These are phyloP conservation scores for Anadara kagoshimensis DNA, from an alignment of 1,140 invertebrate species.

Conservation along the genomic window DNA sequence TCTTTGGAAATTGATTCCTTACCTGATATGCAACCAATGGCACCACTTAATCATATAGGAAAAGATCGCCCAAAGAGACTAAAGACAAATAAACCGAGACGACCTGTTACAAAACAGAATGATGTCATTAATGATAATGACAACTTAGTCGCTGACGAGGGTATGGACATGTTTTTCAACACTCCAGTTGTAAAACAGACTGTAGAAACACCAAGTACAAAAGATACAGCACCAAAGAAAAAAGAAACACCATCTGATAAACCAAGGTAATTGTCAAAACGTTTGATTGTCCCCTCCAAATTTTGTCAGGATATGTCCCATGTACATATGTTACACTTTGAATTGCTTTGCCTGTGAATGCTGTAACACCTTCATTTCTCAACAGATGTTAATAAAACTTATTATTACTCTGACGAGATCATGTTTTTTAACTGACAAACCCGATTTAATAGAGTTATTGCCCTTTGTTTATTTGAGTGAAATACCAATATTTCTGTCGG, in stretches of 20 bases:
- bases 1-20: not conserved
- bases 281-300: too few relatives aligned
- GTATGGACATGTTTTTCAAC: conserved; percentile 12
- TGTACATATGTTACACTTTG: too few relatives aligned
- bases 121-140: not conserved
- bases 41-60: not conserved
- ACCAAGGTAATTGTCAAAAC: not conserved
- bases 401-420: too few relatives aligned
- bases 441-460: too few relatives aligned
- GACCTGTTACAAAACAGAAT: not conserved
- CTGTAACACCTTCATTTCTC: not conserved
- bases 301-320: too few relatives aligned
- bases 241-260: not conserved
- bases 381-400: too few relatives aligned
- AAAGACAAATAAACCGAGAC: not conserved
- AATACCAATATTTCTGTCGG: too few relatives aligned
- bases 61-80: conserved; percentile 5
- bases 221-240: not conserved
- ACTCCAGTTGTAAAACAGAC: not conserved
- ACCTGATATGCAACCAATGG: not conserved
- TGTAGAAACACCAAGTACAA: not conserved
- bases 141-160: not conserved
- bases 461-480: too few relatives aligned
- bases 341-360: not conserved
- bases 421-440: too few relatives aligned